phyloP scores from a whole-genome alignment of 2,797 vertebrate species.

The Gymnocypris eckloni region DNA sequence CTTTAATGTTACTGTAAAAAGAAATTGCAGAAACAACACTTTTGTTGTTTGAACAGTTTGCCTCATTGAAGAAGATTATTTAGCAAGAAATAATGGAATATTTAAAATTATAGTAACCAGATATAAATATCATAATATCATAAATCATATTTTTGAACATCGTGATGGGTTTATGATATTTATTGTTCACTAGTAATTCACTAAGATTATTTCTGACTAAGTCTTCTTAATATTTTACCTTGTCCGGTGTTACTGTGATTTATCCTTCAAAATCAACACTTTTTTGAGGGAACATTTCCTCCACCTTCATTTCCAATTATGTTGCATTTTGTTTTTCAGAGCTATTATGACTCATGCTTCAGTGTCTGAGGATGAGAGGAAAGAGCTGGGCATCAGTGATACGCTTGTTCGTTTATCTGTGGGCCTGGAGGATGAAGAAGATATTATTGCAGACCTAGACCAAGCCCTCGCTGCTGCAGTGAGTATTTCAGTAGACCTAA shows the following conservation, averaged over 20 bases:
- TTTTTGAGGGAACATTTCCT: background rate
- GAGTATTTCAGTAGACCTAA: conserved; percentile 67
- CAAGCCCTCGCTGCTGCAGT: conserved; percentile 88
- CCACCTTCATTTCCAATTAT: background rate
- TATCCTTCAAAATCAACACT: background rate
- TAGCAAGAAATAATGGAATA: background rate
- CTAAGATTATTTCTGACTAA: background rate
- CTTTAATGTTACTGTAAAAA: background rate
- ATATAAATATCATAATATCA: too few relatives aligned
- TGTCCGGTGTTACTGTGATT: background rate
- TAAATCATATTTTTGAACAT: background rate
- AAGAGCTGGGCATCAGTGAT: conserved; percentile 86
- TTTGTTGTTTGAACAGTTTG: background rate
- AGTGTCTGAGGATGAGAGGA: conserved; percentile 81
- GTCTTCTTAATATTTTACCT: background rate
- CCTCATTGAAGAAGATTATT: conserved; percentile 6
- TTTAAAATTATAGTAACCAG: background rate
- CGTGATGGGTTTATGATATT: background rate
- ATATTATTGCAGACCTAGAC: conserved; percentile 86
- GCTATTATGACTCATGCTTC: conserved; percentile 93
- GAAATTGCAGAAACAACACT: background rate
- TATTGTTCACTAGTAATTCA: background rate
- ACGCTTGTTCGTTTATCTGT: conserved; percentile 90
- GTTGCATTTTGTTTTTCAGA: conserved; percentile 70
- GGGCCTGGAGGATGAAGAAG: conserved; percentile 88